Conservation (phyloP, 2,797 vertebrate genomes). For the Bradypus variegatus region DNA sequence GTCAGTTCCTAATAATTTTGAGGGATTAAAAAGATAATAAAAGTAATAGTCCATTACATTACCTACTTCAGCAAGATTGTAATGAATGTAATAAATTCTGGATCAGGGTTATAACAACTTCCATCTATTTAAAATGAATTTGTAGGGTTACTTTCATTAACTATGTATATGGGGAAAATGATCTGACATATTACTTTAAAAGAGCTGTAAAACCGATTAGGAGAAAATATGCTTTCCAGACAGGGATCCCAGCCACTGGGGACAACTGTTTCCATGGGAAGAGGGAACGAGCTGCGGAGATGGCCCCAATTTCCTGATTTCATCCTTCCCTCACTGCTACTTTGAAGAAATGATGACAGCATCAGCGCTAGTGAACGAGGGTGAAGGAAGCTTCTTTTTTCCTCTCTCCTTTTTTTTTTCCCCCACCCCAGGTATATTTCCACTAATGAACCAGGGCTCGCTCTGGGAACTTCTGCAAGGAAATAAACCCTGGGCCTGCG, state of each 20-base stretch:
- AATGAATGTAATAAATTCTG: constrained; percentile 85
- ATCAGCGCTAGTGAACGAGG: neutral
- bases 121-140: constrained; percentile 87
- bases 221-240: constrained; percentile 80
- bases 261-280: constrained; percentile 63
- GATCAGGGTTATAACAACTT: constrained; percentile 85
- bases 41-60: constrained; percentile 88
- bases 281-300: neutral
- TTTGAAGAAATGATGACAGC: neutral
- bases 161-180: constrained; percentile 83
- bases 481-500: constrained; percentile 65
- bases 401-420: neutral
- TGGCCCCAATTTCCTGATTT: neutral
- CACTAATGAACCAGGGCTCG: constrained; percentile 68
- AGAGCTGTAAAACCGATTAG: constrained; percentile 83
- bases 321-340: neutral
- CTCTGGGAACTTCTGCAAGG: constrained; percentile 68
- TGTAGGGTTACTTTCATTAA: constrained; percentile 87
- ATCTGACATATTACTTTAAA: constrained; percentile 85
- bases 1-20: constrained; percentile 84
- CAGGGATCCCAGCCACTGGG: constrained; percentile 66
- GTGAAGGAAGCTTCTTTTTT: neutral
- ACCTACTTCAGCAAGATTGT: constrained; percentile 87
- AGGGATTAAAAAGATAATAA: constrained; percentile 87
- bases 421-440: constrained; percentile 49